Evolutionary conservation across 2,888 invertebrate species (phyloP).

Genomic region (Nephrotoma flavescens): DNA sequence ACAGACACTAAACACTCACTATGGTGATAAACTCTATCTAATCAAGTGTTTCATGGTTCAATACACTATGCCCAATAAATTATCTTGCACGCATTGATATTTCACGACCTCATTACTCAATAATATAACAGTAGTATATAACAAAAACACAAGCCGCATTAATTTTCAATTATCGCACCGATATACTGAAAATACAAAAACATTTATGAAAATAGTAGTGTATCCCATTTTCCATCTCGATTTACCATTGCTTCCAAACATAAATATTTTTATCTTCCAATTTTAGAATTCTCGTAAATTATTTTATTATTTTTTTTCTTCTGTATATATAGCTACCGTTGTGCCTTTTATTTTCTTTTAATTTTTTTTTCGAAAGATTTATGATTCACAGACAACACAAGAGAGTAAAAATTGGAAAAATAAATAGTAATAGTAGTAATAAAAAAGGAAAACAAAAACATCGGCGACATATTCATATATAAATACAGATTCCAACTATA

Average conservation of each 20-base stretch:
- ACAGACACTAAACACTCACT: neutral
- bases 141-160: neutral
- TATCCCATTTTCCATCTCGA: neutral
- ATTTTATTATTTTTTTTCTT: neutral
- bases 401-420: neutral
- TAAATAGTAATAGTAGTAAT: neutral
- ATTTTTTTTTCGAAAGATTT: neutral
- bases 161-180: neutral
- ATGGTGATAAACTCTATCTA: neutral
- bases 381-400: neutral
- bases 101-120: neutral
- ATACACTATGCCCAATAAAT: neutral
- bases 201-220: neutral
- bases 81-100: neutral
- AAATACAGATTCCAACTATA: neutral
- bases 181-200: neutral
- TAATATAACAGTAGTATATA: neutral
- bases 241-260: neutral
- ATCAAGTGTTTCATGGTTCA: neutral
- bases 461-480: neutral
- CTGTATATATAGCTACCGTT: too few relatives aligned
- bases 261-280: neutral
- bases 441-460: neutral
- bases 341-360: neutral
- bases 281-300: neutral